phyloP scores from a whole-genome alignment of 1,140 invertebrate species.

The Lasaia peninsularis region DNA sequence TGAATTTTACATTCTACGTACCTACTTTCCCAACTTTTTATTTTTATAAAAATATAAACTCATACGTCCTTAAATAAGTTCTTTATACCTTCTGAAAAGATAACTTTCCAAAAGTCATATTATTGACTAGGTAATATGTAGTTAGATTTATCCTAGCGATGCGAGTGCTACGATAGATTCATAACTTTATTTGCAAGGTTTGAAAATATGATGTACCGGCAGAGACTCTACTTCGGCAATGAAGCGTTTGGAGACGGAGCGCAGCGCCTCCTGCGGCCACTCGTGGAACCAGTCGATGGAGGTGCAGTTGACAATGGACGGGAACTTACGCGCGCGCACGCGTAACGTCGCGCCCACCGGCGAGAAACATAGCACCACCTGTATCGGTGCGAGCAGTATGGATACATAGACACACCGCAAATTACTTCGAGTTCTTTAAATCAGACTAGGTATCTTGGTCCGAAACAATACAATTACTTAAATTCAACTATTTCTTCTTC shows the following conservation, averaged over 20 bases:
- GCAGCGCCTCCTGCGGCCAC: conserved; percentile 94
- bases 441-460: too few relatives aligned
- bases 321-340: conserved; percentile 93
- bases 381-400: background rate
- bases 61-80: too few relatives aligned
- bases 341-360: conserved; percentile 92
- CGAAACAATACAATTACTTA: too few relatives aligned
- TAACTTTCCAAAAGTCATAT: too few relatives aligned
- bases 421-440: background rate
- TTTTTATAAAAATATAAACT: too few relatives aligned
- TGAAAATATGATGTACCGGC: conserved; percentile 61
- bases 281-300: conserved; percentile 97
- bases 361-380: conserved; percentile 93
- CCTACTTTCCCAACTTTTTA: too few relatives aligned
- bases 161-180: background rate
- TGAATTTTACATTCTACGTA: too few relatives aligned
- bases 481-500: too few relatives aligned
- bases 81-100: too few relatives aligned
- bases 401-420: background rate
- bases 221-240: conserved; percentile 86
- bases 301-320: conserved; percentile 95
- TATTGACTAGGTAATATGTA: too few relatives aligned
- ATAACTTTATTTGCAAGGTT: background rate
- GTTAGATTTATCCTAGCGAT: too few relatives aligned
- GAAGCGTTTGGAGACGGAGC: conserved; percentile 92